Percentiles rank a stretch among this genome's conserved stretches.
Conservation (phyloP, 2,113 vertebrate genomes). For the Oreochromis spilurus region DNA sequence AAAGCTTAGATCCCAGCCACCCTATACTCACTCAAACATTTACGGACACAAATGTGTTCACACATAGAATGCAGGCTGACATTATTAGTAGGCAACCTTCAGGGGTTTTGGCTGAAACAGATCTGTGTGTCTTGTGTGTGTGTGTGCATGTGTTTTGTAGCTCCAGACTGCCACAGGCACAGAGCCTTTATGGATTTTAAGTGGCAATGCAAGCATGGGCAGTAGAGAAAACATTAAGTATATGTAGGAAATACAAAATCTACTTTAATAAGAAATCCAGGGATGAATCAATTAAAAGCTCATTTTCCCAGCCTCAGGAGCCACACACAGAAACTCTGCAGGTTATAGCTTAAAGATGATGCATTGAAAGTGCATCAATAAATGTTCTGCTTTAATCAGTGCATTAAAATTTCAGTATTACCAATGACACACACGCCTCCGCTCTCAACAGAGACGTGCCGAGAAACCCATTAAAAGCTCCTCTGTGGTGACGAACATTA, state of each 20-base stretch:
- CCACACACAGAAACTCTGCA: not conserved
- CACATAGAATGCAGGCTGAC: not conserved
- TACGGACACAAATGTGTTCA: not conserved
- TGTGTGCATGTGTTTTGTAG: not conserved
- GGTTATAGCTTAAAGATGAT: not conserved
- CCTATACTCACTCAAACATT: not conserved
- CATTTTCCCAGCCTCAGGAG: not conserved
- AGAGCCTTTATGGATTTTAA: not conserved
- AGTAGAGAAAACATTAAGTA: not conserved
- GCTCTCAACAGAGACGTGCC: not conserved
- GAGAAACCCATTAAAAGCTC: constrained; percentile 48
- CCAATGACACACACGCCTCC: constrained; percentile 18
- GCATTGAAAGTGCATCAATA: not conserved
- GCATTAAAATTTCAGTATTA: constrained; percentile 36
- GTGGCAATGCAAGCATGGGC: not conserved
- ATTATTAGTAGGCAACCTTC: not conserved
- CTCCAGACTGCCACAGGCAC: not conserved
- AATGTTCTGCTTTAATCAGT: constrained; percentile 21
- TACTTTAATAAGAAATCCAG: not conserved
- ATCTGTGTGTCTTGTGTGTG: not conserved
- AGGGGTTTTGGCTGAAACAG: not conserved
- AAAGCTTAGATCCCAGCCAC: not conserved
- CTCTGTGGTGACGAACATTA: constrained; percentile 7
- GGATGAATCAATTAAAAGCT: not conserved
- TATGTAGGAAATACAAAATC: not conserved